Conservation (phyloP, 1,140 invertebrate species). For the Drosophila novamexicana region DNA sequence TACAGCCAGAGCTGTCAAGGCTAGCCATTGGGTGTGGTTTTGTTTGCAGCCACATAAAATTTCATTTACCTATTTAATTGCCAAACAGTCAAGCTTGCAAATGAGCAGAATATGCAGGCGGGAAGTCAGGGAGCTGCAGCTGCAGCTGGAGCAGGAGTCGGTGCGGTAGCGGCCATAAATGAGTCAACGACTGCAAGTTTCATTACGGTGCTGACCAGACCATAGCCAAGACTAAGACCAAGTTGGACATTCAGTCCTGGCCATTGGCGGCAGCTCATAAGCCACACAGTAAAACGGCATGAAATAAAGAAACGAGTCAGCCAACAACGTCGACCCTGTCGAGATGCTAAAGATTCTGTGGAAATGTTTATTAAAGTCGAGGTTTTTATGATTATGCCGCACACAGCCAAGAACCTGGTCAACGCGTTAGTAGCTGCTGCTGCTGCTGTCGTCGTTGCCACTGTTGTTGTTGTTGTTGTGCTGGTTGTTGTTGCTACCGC, state of each 20-base stretch:
- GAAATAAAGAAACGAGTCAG: conserved; percentile 74
- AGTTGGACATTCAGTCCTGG: conserved; percentile 14
- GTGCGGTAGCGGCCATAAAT: conserved; percentile 69
- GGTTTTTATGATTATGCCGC: conserved; percentile 82
- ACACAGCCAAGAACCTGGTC: conserved; percentile 47
- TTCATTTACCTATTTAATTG: conserved; percentile 78
- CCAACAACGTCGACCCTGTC: conserved; percentile 48
- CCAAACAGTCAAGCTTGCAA: conserved; percentile 47
- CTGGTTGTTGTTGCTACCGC: conserved; percentile 4
- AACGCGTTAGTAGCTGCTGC: conserved; percentile 23
- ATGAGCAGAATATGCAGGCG: conserved; percentile 49
- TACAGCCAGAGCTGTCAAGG: conserved; percentile 29
- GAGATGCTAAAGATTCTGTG: conserved; percentile 79
- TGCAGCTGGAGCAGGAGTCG: conserved; percentile 2
- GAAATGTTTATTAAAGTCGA: conserved; percentile 81
- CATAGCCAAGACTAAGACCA: conserved; percentile 21
- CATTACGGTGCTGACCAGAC: conserved; percentile 34
- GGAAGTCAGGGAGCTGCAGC: conserved; percentile 1
- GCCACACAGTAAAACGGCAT: conserved; percentile 70
- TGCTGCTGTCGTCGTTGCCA: conserved; percentile 8
- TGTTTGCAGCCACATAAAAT: conserved; percentile 63
- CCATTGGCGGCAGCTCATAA: conserved; percentile 49
- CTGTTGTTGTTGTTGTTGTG: conserved; percentile 5
- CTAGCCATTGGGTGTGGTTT: conserved; percentile 27
- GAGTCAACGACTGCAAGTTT: conserved; percentile 68